These are phyloP conservation scores for Antechinus flavipes DNA, from an alignment of 2,113 vertebrate species.

Conservation along the genomic window DNA sequence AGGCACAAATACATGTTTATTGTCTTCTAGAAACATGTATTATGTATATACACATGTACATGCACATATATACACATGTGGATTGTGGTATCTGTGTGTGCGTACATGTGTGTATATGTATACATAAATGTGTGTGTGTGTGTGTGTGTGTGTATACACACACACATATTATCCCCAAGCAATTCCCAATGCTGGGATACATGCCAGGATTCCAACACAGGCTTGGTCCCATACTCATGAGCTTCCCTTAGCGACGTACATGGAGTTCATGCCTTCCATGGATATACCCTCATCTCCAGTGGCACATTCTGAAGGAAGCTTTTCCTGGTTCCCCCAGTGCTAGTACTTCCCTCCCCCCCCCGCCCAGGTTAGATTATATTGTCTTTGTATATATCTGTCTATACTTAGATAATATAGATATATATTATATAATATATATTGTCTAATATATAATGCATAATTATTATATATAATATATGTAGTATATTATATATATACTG, in stretches of 20 bases:
- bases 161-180: background rate
- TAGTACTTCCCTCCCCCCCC: background rate
- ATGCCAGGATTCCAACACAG: background rate
- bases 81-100: no score
- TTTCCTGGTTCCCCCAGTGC: background rate
- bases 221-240: background rate
- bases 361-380: background rate
- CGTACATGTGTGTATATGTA: no score
- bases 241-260: background rate
- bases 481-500: no score
- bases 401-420: background rate
- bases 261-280: background rate
- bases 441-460: no score
- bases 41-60: no score
- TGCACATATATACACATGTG: no score
- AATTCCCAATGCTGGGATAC: background rate
- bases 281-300: background rate
- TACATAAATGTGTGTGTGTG: no score
- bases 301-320: background rate
- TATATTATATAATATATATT: no score
- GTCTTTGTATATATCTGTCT: background rate
- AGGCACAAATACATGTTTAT: background rate
- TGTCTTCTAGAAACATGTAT: no score
- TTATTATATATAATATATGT: no score
- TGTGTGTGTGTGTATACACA: no score